Evolutionary conservation across 37 sponge, comb jelly and placozoan genomes (phyloP), one percentile per base, ranked within the genome.

Genomic region (Amphimedon queenslandica): DNA sequence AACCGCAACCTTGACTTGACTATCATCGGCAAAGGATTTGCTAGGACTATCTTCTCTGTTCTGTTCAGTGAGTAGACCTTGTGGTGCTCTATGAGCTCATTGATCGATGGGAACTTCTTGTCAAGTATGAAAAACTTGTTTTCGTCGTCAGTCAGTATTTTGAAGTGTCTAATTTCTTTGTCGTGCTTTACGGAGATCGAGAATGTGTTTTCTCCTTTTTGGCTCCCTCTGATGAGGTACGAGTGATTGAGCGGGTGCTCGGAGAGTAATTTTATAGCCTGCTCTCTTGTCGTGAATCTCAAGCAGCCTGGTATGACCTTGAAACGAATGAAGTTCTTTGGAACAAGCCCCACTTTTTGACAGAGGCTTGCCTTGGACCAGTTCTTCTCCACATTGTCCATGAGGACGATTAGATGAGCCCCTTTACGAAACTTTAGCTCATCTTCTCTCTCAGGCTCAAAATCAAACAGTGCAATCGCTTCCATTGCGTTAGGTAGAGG

Each of bases 61-160:
- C 28, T 60, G 5, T 5, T 60, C 5, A 60, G 5, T 25, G 27
- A 25, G 23, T 5, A 25, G 23, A n/a, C 27, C 27, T 11, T 60
- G 61, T 60, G 61, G 28, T 25, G 21, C 28, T n/a, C 5, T 25
- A 60, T 5, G 8, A 60, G 27, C 5, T 11, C 5, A n/a, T 60
- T 60, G 23, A 60, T 11, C 8, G 61, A 25, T 25, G 61, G 61
- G 21, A 60, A 60, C 28, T n/a, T 60, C 28, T 60, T 60, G 61
- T 60, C 61, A 6, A 11, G 5, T 60, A 60, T 60, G 27, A 60
- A 25, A n/a, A 60, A 60, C 61, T 60, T 60, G 23, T 5, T n/a
- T 60, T n/a, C 27, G 5, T 60, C 61, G 23, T 60, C 61, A 61
- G 8, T 55, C 30, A 72, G 55, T 13, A 37, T 6, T 73, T 73